phyloP scores from a whole-genome alignment of 2,888 invertebrate genomes.

The Harpagoxenus sublaevis region DNA sequence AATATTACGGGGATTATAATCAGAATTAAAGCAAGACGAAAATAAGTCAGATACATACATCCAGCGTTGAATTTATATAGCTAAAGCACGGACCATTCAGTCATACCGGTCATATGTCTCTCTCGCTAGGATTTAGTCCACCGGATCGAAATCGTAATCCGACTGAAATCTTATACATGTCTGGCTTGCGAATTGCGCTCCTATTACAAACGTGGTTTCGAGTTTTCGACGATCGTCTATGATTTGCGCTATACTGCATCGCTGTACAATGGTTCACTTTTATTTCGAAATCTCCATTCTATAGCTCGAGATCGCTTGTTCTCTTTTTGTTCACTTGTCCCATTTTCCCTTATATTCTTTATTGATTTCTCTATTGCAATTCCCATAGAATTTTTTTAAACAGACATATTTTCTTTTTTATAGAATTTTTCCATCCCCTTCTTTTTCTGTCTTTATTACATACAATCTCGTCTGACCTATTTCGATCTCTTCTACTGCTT shows the following conservation, averaged over 20 bases:
- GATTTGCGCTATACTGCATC: conserved; percentile 45
- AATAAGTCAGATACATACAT: not conserved
- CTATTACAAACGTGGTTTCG: conserved; percentile 24
- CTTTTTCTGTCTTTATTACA: not conserved
- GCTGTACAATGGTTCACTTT: conserved; percentile 39
- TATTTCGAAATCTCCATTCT: conserved; percentile 45
- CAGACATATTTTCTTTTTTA: conserved; percentile 1
- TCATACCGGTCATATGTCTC: not conserved
- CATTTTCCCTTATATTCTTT: conserved; percentile 43
- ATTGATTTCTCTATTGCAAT: conserved; percentile 46
- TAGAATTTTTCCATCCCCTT: conserved; percentile 8
- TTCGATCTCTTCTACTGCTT: conserved; percentile 2
- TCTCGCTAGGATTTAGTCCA: not conserved
- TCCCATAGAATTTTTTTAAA: conserved; percentile 45
- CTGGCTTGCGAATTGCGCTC: conserved; percentile 31
- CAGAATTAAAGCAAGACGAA: conserved; percentile 8
- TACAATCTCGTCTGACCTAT: conserved; percentile 14
- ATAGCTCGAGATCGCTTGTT: conserved; percentile 14
- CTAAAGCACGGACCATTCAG: not conserved
- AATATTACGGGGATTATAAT: conserved; percentile 1
- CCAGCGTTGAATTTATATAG: not conserved
- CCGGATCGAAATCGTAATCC: conserved; percentile 14
- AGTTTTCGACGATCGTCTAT: conserved; percentile 37
- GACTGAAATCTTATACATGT: conserved; percentile 26
- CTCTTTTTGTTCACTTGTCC: conserved; percentile 27